phyloP scores from a whole-genome alignment of 2,797 vertebrate species.

The Myotis findleyi region DNA sequence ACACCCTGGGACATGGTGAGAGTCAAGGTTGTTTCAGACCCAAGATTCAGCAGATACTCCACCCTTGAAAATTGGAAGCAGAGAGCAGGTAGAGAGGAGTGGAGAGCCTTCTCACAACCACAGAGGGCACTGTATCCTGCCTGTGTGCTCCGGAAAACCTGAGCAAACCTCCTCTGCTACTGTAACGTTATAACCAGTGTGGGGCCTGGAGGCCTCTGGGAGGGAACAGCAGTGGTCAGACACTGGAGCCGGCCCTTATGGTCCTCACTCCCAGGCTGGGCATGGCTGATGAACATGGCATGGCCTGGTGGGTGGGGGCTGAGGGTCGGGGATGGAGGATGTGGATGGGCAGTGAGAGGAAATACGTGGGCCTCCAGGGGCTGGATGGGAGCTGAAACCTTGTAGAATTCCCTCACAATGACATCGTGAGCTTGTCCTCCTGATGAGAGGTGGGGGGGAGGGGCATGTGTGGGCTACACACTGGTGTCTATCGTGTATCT shows the following conservation, averaged over 20 bases:
- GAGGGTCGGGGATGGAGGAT: no score
- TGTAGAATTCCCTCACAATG: background rate
- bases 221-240: no score
- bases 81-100: no score
- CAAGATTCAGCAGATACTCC: background rate
- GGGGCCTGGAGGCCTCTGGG: background rate
- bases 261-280: background rate
- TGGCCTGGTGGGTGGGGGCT: background rate
- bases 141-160: background rate
- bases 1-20: background rate
- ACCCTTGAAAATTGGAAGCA: background rate
- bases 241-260: background rate
- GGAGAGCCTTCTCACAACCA: background rate
- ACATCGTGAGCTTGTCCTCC: accelerated
- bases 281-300: background rate
- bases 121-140: no score
- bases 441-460: no score
- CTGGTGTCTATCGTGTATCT: accelerated
- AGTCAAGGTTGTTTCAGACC: constrained; percentile 28
- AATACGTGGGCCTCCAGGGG: background rate
- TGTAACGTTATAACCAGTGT: background rate
- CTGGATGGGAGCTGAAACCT: background rate
- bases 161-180: background rate
- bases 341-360: background rate
- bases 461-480: accelerated